Percentiles rank a stretch among this genome's conserved stretches.
These are phyloP conservation scores for Euphonia xanthogaster DNA, from an alignment of 2,797 vertebrate species.

Conservation along the genomic window DNA sequence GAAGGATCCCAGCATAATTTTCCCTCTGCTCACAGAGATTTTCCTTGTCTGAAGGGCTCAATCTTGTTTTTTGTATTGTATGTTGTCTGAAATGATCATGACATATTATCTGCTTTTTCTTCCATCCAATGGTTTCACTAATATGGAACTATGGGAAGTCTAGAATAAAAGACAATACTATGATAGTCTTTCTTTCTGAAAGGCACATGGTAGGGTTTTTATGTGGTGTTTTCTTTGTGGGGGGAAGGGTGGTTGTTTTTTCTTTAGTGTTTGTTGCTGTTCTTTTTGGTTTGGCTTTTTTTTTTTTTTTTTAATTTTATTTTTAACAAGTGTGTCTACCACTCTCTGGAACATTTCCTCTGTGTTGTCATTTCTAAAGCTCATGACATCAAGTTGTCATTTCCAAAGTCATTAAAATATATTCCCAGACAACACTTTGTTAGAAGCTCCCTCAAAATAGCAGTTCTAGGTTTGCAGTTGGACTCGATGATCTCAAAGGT, in stretches of 20 bases:
- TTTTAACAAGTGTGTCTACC: background rate
- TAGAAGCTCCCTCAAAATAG: background rate
- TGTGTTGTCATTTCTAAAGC: background rate
- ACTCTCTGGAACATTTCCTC: background rate
- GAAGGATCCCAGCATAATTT: background rate
- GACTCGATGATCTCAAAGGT: background rate
- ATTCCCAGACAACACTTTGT: background rate
- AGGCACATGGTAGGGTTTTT: too few species aligned
- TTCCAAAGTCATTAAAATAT: background rate
- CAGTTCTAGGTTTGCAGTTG: background rate
- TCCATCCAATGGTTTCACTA: background rate
- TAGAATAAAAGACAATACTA: background rate
- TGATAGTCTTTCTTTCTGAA: background rate
- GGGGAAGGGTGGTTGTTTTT: background rate
- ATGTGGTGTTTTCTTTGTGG: accelerated
- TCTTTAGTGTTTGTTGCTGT: background rate
- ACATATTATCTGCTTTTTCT: background rate
- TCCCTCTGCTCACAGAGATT: background rate
- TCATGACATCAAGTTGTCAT: background rate
- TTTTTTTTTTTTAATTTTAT: background rate
- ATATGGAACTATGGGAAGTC: background rate
- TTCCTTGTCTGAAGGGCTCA: background rate
- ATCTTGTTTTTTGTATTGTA: background rate
- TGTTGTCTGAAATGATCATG: background rate
- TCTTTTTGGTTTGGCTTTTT: background rate